Conservation (phyloP, 64 coral and sea anemone genomes). For the Platygyra sinensis region DNA sequence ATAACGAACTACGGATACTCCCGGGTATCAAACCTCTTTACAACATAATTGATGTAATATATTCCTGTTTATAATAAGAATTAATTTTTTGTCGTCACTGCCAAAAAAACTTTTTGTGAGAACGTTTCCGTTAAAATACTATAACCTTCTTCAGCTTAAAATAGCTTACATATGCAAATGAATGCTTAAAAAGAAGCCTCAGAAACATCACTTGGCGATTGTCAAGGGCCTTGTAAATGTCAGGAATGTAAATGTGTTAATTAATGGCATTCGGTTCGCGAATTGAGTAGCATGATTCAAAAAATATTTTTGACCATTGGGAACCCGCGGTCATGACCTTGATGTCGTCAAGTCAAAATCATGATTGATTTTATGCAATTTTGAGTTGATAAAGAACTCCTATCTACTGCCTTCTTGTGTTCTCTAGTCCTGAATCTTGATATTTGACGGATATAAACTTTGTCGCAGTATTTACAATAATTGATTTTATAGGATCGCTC, state of each 20-base stretch:
- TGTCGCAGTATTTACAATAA: conserved; percentile 13
- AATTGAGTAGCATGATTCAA: conserved; percentile 34
- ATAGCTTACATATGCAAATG: too few relatives aligned
- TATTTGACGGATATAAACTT: background rate
- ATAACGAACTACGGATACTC: too few relatives aligned
- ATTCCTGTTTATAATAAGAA: too few relatives aligned
- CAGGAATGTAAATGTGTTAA: conserved; percentile 36
- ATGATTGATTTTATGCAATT: background rate
- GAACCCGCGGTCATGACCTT: conserved; percentile 17
- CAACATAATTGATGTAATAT: too few relatives aligned
- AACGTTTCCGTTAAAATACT: too few relatives aligned
- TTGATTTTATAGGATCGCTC: conserved; percentile 7
- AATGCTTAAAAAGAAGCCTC: too few relatives aligned
- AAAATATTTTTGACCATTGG: background rate
- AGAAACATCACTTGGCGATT: too few relatives aligned
- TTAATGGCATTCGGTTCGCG: background rate
- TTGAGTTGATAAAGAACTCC: conserved; percentile 12
- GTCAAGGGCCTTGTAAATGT: conserved; percentile 7
- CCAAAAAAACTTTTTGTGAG: too few relatives aligned
- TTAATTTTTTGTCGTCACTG: too few relatives aligned
- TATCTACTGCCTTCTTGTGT: background rate
- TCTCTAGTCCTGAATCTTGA: background rate
- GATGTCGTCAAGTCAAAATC: background rate
- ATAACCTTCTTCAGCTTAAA: too few relatives aligned
- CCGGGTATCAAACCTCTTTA: too few relatives aligned